These are phyloP conservation scores for Conus canariensis DNA, from an alignment of 2,888 invertebrate species.

Conservation along the genomic window DNA sequence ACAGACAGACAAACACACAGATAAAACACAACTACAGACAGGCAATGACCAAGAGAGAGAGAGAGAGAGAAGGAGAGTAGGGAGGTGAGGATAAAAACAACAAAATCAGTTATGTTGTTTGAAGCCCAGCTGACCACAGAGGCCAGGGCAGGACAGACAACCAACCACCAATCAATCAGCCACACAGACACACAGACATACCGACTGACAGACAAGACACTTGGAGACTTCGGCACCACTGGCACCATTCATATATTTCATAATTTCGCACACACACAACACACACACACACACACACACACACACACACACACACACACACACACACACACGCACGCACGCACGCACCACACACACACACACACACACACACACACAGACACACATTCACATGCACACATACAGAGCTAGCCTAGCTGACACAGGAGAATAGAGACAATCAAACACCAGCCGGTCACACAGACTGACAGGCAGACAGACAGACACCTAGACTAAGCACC, in stretches of 20 bases:
- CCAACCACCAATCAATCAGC: too few relatives aligned
- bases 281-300: slow-evolving; percentile 12
- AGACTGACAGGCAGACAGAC: not conserved
- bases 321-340: not conserved
- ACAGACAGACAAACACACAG: not conserved
- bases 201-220: not conserved
- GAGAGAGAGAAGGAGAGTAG: not conserved
- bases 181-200: too few relatives aligned
- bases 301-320: not conserved
- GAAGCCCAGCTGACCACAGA: too few relatives aligned
- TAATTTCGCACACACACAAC: not conserved
- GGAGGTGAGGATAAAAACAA: not conserved
- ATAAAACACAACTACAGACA: not conserved
- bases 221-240: not conserved
- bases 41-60: not conserved
- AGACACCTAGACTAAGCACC: not conserved
- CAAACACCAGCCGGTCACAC: not conserved
- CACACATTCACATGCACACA: not conserved
- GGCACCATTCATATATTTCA: too few relatives aligned
- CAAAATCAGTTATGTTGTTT: too few relatives aligned
- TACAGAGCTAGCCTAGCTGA: not conserved
- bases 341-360: not conserved
- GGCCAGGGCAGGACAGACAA: too few relatives aligned
- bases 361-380: not conserved
- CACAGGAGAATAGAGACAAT: not conserved